Percentiles rank a stretch among this genome's conserved stretches.
Evolutionary conservation across 2,113 vertebrate genomes (phyloP).

Genomic region (Progne subis): DNA sequence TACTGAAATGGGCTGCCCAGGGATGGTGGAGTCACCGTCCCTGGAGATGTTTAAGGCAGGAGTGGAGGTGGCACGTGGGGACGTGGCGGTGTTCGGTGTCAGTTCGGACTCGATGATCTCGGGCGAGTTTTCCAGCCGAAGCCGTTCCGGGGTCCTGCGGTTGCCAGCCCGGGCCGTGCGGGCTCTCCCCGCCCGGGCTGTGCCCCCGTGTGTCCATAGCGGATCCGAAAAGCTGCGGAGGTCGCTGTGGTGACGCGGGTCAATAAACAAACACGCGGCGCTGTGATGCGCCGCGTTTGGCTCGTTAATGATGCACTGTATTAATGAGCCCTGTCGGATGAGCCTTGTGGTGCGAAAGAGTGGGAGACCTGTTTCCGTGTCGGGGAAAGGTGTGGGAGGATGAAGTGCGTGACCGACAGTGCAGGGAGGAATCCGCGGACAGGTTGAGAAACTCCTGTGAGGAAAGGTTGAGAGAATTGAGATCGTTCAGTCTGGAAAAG

Average conservation of each 20-base stretch:
- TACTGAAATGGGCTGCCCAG: neutral
- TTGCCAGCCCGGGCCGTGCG: too few species aligned
- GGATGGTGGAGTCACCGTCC: neutral
- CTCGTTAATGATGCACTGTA: too few species aligned
- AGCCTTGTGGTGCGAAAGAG: neutral
- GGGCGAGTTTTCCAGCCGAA: accelerated
- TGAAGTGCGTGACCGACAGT: neutral
- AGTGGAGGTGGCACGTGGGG: neutral
- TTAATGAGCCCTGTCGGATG: accelerated
- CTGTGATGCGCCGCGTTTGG: neutral
- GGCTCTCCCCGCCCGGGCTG: too few species aligned
- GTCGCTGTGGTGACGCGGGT: neutral
- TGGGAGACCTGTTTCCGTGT: too few species aligned
- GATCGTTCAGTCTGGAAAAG: neutral
- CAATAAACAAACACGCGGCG: neutral
- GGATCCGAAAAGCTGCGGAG: too few species aligned
- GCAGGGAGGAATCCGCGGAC: neutral
- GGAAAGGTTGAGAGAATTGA: neutral
- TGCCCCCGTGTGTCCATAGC: neutral
- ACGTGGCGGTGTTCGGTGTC: accelerated
- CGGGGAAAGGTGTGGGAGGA: neutral
- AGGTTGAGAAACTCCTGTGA: neutral
- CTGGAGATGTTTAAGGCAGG: neutral
- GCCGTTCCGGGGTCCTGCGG: neutral
- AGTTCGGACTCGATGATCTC: too few species aligned